phyloP scores from a whole-genome alignment of 2,113 vertebrate genomes.

The Phalacrocorax brasilianus region DNA sequence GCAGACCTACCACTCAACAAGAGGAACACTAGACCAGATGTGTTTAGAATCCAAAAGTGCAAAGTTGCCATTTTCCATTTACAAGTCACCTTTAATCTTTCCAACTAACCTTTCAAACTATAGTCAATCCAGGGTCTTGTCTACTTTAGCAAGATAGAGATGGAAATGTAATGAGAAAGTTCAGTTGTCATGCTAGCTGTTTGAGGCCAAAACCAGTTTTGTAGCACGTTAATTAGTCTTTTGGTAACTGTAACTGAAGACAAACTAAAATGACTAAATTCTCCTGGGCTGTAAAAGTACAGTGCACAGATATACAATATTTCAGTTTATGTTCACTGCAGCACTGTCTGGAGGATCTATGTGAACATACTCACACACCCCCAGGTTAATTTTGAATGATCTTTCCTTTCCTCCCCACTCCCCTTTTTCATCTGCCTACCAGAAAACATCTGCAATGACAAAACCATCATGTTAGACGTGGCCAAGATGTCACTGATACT shows the following conservation, averaged over 20 bases:
- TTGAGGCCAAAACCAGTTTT: not conserved
- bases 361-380: not conserved
- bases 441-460: not conserved
- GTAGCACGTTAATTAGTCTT: not conserved
- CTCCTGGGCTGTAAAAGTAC: not conserved
- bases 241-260: not conserved
- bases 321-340: not conserved
- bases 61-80: constrained; percentile 56
- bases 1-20: constrained; percentile 36
- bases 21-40: constrained; percentile 51
- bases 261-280: not conserved
- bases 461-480: not conserved
- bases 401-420: not conserved
- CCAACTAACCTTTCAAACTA: constrained; percentile 22
- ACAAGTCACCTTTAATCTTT: constrained; percentile 50
- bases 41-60: constrained; percentile 41
- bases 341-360: not conserved
- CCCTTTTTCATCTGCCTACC: not conserved
- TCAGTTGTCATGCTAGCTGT: not conserved
- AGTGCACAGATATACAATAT: not conserved
- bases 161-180: not conserved
- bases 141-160: not conserved
- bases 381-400: not conserved
- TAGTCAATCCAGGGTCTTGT: not conserved
- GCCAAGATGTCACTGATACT: not conserved